Percentiles rank a stretch among this genome's conserved stretches.
These are phyloP conservation scores for Ptychadena robeensis DNA, from an alignment of 2,797 vertebrate species.

Conservation along the genomic window DNA sequence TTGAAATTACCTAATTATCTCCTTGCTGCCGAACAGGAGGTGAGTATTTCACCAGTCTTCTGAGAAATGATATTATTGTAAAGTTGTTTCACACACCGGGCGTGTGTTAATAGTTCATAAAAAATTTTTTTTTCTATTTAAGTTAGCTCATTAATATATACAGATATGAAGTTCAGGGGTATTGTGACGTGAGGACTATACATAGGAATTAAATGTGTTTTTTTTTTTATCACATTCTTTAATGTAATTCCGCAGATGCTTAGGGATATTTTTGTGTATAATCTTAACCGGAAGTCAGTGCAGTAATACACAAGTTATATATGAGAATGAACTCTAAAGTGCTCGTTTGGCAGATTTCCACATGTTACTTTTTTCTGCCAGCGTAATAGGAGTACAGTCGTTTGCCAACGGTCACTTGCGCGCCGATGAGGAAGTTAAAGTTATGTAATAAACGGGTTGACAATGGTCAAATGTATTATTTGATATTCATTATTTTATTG, in stretches of 20 bases:
- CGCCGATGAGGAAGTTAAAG: no score
- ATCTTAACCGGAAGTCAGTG: neutral
- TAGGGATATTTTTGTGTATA: neutral
- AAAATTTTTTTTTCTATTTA: neutral
- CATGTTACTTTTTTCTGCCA: neutral
- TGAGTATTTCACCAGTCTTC: neutral
- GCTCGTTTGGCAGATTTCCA: no score
- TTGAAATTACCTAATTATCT: conserved; percentile 40
- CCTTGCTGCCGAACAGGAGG: no score
- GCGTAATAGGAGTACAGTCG: neutral
- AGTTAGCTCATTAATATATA: neutral
- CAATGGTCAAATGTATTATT: neutral
- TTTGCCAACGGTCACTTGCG: no score
- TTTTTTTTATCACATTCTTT: no score
- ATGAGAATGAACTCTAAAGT: neutral
- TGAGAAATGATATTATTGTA: neutral
- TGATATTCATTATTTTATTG: neutral
- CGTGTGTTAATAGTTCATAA: neutral
- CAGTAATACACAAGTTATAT: neutral
- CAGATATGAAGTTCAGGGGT: neutral
- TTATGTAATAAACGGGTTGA: neutral
- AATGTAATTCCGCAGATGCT: neutral
- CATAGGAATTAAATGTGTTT: neutral
- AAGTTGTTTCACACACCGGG: neutral
- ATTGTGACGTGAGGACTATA: neutral